Conservation (phyloP, 2,888 invertebrate species). For the Macaria liturata region DNA sequence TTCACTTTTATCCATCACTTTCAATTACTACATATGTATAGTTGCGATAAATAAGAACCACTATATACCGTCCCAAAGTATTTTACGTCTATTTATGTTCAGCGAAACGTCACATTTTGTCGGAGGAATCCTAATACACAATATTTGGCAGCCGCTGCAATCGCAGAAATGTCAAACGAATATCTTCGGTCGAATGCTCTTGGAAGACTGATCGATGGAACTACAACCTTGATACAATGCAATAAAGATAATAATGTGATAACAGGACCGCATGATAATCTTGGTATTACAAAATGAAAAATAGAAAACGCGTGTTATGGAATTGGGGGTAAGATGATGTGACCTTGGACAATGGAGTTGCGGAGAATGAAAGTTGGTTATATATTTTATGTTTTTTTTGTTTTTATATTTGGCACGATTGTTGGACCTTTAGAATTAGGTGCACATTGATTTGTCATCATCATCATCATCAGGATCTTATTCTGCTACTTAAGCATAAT, state of each 20-base stretch:
- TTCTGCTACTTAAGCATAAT: no score
- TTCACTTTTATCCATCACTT: no score
- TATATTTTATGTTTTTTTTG: no score
- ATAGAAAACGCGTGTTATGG: slow-evolving; percentile 15
- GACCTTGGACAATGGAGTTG: slow-evolving; percentile 4
- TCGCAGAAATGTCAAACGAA: slow-evolving; percentile 47
- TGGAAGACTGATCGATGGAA: slow-evolving; percentile 29
- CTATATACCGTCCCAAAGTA: no score
- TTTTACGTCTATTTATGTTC: not conserved
- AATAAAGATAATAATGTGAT: slow-evolving; percentile 33
- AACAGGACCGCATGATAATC: slow-evolving; percentile 24
- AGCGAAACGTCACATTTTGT: slow-evolving; percentile 10
- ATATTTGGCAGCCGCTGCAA: slow-evolving; percentile 52
- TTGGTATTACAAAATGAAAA: slow-evolving; percentile 13
- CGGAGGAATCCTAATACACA: slow-evolving; percentile 29
- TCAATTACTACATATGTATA: no score
- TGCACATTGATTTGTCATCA: no score
- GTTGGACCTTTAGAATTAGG: no score
- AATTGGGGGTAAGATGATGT: not conserved
- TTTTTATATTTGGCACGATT: no score
- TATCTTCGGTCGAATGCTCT: slow-evolving; percentile 41
- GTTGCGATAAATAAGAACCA: no score
- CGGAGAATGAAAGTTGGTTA: no score
- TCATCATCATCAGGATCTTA: no score
- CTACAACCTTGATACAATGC: slow-evolving; percentile 37